Base-by-base conservation (phyloP, 2,113 vertebrate genomes). In the Benitochromis conjunctus region DNA sequence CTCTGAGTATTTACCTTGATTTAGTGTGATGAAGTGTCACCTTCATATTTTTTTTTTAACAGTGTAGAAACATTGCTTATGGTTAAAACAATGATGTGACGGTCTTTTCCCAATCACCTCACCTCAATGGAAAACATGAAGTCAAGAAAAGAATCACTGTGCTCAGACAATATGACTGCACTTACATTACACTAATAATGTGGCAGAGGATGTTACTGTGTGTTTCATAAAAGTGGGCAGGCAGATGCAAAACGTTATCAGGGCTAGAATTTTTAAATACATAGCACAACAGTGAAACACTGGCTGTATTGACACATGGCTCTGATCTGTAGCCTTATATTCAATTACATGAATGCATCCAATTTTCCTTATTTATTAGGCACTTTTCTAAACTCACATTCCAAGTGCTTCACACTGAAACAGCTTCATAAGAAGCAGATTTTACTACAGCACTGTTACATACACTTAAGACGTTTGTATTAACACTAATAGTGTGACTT, bases 221-320 rank as follows among this genome's bases (percentile, higher is more conserved):
- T 24, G 38, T 38, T 64, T n/a, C 60, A 12, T 43, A 6, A 43
- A 24, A 24, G 64, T 43, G n/a, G n/a, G n/a, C 64, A 0, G 19
- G 3, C 62, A 69, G 12, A 24, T 8, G n/a, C 36, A 8, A 0
- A 16, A 69, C 1, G 7, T 43, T 43, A 21, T 41, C n/a, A 43
- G 12, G 36, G 12, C 34, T 38, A 19, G 10, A 0, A 13, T 13
- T 38, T 64, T 0, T 1, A 64, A 38, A 64, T 38, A 0, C 0
- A 3, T 5, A 64, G 10, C 10, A 7, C 60, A 64, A 64, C 60
- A 64, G 34, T 38, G 60, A 64, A 5, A 64, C 34, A 64, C 3
- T 34, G 57, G 29, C 19, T 64, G 31, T 36, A 36, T 62, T 36
- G 36, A 4, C 18, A 38, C 10, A 1, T 21, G 34, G 60, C 34